These are phyloP conservation scores for Cyprinodon diabolis DNA, from an alignment of 2,797 vertebrate genomes.

Conservation along the genomic window DNA sequence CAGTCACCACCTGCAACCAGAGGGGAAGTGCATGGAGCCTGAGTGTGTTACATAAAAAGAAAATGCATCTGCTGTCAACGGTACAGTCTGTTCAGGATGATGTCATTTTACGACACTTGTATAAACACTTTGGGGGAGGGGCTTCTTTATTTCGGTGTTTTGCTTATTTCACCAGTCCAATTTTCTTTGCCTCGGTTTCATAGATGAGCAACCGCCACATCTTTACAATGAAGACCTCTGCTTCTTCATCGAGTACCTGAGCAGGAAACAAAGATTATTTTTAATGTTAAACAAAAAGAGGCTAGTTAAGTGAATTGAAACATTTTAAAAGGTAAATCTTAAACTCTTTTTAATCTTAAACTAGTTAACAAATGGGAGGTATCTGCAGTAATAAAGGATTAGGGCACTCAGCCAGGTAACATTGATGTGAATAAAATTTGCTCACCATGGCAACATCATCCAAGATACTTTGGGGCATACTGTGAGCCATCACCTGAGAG, in stretches of 20 bases:
- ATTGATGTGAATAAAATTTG: background rate
- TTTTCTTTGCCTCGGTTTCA: conserved; percentile 99
- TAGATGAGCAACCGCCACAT: conserved; percentile 99
- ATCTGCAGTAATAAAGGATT: too few relatives aligned
- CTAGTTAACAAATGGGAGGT: too few relatives aligned
- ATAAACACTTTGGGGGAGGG: conserved; percentile 23
- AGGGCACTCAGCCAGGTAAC: too few relatives aligned
- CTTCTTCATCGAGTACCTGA: conserved; percentile 98
- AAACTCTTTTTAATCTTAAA: too few relatives aligned
- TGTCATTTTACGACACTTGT: conserved; percentile 50
- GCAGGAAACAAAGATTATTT: conserved; percentile 5
- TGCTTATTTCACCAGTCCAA: conserved; percentile 94
- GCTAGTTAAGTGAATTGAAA: too few relatives aligned
- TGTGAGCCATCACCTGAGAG: conserved; percentile 96
- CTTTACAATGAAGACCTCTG: conserved; percentile 99
- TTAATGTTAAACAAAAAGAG: background rate
- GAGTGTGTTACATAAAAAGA: conserved; percentile 27
- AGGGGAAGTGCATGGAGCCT: conserved; percentile 18
- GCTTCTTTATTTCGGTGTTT: conserved; percentile 44
- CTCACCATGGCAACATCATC: conserved; percentile 99
- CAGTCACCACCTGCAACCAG: conserved; percentile 43
- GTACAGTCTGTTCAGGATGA: conserved; percentile 46
- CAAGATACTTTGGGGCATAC: conserved; percentile 95
- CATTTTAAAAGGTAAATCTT: too few relatives aligned
- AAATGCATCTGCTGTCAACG: conserved; percentile 12